Evolutionary conservation across 2,113 vertebrate genomes (phyloP).

Genomic region (Vicugna pacos): DNA sequence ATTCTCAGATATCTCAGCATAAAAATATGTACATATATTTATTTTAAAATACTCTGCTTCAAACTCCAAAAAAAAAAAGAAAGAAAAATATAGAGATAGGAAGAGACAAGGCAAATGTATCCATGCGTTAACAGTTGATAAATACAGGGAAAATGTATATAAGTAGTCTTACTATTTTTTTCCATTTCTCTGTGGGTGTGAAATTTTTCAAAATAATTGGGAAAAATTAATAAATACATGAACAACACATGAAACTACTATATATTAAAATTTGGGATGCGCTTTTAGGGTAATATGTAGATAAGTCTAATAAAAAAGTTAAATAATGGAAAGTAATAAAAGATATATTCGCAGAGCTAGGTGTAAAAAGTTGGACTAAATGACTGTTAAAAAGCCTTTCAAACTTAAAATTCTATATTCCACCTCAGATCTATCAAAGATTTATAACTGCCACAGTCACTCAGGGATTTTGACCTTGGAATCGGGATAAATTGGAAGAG

Average conservation of each 20-base stretch:
- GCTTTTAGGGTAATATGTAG: neutral
- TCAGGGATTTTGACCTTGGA: neutral
- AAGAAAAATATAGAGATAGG: neutral
- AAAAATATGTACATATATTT: neutral
- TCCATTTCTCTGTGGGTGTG: neutral
- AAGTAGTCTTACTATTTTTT: neutral
- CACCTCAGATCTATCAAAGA: neutral
- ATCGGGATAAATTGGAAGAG: neutral
- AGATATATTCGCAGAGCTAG: neutral
- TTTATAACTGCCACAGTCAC: neutral
- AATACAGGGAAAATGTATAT: neutral
- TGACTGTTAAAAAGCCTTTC: neutral
- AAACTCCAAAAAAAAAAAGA: too few relatives aligned
- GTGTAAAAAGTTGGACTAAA: neutral
- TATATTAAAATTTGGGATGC: neutral
- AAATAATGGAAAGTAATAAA: conserved; percentile 31
- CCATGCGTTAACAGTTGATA: neutral
- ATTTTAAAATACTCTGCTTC: too few relatives aligned
- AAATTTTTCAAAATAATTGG: conserved; percentile 26
- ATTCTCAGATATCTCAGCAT: neutral
- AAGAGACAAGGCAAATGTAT: neutral
- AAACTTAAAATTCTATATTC: neutral
- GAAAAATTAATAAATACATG: neutral
- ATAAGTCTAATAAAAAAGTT: neutral
- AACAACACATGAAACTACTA: neutral